phyloP scores from a whole-genome alignment of 35 echinoderm and acorn worm species.

The Ptychodera flava region DNA sequence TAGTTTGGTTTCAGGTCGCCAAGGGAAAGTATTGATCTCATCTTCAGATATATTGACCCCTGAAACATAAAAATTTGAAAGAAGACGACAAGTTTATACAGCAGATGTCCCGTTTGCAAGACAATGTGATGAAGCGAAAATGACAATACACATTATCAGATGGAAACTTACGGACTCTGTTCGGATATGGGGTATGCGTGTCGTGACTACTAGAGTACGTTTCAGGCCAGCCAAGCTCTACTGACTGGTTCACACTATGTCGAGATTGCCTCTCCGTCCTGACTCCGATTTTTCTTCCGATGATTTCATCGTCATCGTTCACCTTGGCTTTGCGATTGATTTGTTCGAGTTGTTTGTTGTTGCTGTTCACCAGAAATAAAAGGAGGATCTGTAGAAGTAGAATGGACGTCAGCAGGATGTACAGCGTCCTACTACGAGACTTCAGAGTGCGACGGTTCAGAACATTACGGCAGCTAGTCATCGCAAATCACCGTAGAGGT shows the following conservation, averaged over 20 bases:
- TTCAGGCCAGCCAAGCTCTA: background rate
- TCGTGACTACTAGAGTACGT: background rate
- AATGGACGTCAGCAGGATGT: background rate
- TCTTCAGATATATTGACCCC: background rate
- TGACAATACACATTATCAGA: background rate
- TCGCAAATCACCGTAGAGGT: too few species aligned
- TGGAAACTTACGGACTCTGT: background rate
- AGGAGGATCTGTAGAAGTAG: background rate
- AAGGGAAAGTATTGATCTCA: background rate
- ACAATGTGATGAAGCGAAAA: background rate
- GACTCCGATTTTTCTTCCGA: background rate
- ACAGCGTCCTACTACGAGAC: background rate
- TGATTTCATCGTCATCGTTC: background rate
- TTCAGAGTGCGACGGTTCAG: background rate
- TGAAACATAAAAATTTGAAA: too few species aligned
- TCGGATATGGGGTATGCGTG: background rate
- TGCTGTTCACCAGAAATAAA: background rate
- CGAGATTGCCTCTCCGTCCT: background rate
- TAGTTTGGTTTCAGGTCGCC: constrained; percentile 3
- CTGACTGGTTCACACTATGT: background rate
- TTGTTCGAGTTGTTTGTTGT: background rate
- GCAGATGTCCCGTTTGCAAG: background rate
- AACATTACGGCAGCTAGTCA: too few species aligned
- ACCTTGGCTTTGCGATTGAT: background rate
- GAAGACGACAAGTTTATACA: background rate